Percentiles rank a stretch among this genome's conserved stretches.
Conservation (phyloP, 2,113 vertebrate species). For the Dendrocopos noguchii region DNA sequence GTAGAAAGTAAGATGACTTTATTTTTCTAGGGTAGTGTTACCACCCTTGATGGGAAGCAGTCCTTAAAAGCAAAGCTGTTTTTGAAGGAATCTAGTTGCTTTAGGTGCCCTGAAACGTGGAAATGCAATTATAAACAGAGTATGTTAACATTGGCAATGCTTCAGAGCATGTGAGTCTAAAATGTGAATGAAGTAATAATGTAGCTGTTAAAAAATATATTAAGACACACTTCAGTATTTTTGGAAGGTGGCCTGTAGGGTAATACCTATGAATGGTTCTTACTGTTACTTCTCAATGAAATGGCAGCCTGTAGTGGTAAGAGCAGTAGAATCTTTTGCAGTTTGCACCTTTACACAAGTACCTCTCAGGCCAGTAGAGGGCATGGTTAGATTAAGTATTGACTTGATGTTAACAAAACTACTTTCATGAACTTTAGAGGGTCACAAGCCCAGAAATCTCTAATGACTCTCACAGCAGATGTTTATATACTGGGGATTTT, state of each 20-base stretch:
- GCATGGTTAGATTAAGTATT: conserved; percentile 48
- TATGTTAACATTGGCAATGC: not conserved
- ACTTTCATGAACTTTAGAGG: not conserved
- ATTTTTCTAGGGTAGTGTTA: not conserved
- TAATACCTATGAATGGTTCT: not conserved
- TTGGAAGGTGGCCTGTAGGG: not conserved
- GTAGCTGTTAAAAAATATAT: not conserved
- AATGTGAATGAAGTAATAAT: not conserved
- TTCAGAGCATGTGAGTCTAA: not conserved
- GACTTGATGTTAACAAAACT: not conserved
- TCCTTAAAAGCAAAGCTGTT: not conserved
- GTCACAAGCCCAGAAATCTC: not conserved
- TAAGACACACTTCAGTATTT: not conserved
- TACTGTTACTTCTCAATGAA: not conserved
- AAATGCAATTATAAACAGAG: not conserved
- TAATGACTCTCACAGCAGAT: not conserved
- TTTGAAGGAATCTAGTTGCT: not conserved
- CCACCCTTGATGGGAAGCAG: not conserved
- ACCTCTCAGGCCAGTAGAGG: conserved; percentile 49
- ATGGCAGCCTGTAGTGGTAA: not conserved
- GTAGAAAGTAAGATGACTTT: not conserved
- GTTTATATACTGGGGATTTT: not conserved
- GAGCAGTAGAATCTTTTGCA: not conserved
- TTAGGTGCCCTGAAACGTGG: not conserved
- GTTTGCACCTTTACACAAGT: not conserved